phyloP scores from a whole-genome alignment of 2,113 vertebrate genomes.

The Holacanthus passer region DNA sequence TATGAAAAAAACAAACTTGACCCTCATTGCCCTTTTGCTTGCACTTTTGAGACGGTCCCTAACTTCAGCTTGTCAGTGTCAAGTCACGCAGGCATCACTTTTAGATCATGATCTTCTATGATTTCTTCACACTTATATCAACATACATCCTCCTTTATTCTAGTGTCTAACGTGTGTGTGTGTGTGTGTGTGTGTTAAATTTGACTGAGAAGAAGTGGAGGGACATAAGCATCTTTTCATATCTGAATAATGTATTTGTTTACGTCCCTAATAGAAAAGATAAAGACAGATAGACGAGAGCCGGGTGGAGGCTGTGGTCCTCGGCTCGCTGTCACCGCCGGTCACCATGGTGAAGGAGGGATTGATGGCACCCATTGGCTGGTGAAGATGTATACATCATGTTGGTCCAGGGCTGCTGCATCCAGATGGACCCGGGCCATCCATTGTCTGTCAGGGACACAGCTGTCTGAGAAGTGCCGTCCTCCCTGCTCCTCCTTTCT shows the following conservation, averaged over 20 bases:
- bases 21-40: too few species aligned
- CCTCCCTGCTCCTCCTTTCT: slow-evolving; percentile 63
- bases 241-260: slow-evolving; percentile 14
- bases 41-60: too few species aligned
- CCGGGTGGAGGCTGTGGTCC: slow-evolving; percentile 70
- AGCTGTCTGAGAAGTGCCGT: slow-evolving; percentile 90
- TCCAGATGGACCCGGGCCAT: slow-evolving; percentile 98
- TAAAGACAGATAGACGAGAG: slow-evolving; percentile 11
- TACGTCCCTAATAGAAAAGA: background rate
- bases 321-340: slow-evolving; percentile 87
- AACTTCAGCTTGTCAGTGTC: too few species aligned
- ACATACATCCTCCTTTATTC: background rate
- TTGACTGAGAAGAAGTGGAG: background rate
- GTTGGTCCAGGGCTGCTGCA: slow-evolving; percentile 94
- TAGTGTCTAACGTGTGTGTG: background rate
- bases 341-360: slow-evolving; percentile 87
- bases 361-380: slow-evolving; percentile 96
- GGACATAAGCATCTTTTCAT: background rate
- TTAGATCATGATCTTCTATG: background rate
- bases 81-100: too few species aligned
- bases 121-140: background rate
- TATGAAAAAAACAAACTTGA: too few species aligned
- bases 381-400: slow-evolving; percentile 98
- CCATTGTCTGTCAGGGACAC: slow-evolving; percentile 98
- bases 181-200: too few species aligned